Percentiles rank a stretch among this genome's conserved stretches.
Conservation (phyloP, 2,113 vertebrate species). For the Ptilorrhoa leucosticta region DNA sequence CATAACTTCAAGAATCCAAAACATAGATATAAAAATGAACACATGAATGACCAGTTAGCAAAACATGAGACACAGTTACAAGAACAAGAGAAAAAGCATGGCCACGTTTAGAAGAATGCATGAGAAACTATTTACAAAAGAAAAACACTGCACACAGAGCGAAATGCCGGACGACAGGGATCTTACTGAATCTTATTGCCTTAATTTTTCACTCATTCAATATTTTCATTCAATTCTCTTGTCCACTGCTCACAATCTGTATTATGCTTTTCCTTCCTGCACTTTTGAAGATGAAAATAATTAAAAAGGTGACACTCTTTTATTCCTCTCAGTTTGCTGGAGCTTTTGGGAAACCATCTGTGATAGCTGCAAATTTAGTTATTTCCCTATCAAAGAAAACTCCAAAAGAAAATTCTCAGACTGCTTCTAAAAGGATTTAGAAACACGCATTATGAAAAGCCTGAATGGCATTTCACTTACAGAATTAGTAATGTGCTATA, state of each 20-base stretch:
- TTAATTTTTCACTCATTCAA: neutral
- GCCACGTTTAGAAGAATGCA: no score
- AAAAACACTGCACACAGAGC: no score
- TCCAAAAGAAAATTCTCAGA: neutral
- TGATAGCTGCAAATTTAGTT: neutral
- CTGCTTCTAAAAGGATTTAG: neutral
- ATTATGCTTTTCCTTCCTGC: neutral
- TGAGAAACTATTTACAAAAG: no score
- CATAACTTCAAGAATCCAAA: no score
- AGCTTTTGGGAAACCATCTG: neutral
- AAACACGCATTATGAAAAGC: neutral
- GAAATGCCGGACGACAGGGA: no score
- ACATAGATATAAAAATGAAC: no score
- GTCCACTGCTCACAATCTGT: neutral
- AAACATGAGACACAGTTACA: no score
- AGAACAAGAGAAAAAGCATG: no score
- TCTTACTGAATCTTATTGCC: neutral
- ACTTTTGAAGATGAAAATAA: neutral
- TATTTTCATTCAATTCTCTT: neutral
- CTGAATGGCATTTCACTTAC: neutral
- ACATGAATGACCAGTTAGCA: no score
- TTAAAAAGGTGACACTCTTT: neutral
- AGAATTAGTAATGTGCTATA: neutral
- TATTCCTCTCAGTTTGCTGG: neutral
- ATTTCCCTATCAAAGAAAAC: neutral